Evolutionary conservation across 2,888 invertebrate genomes (phyloP).

Genomic region (Cheiracanthium punctorium): DNA sequence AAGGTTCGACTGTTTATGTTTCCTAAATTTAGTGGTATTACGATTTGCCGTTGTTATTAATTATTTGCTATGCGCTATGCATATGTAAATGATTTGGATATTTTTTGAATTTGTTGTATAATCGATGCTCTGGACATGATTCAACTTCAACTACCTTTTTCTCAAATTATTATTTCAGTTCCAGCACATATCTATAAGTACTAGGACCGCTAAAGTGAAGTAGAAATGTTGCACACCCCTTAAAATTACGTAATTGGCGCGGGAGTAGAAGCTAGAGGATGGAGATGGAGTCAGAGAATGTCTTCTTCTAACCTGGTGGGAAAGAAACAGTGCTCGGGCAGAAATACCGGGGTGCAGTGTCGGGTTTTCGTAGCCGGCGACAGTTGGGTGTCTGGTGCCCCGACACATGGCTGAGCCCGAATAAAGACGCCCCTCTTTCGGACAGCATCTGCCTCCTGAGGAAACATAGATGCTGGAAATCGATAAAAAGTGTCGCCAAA

Average conservation of each 20-base stretch:
- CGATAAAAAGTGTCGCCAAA: conserved; percentile 66
- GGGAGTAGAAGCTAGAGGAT: background rate
- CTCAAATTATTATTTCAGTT: no score
- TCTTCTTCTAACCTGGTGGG: background rate
- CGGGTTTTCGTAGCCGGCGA: conserved; percentile 37
- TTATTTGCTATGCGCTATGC: no score
- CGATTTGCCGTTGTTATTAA: no score
- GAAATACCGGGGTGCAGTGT: conserved; percentile 2
- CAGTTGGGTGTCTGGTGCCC: conserved; percentile 27
- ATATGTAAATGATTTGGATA: no score
- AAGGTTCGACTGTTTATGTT: no score
- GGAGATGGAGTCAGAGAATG: background rate
- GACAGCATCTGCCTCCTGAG: conserved; percentile 24
- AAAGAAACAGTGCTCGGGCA: background rate
- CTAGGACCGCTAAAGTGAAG: no score
- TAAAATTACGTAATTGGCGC: background rate
- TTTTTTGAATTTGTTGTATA: no score
- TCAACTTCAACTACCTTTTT: no score
- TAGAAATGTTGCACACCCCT: no score
- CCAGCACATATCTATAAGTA: no score
- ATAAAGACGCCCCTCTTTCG: conserved; percentile 46
- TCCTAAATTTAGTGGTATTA: no score
- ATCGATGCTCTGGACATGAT: no score
- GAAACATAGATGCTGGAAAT: conserved; percentile 48
- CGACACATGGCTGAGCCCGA: conserved; percentile 61